A percentile compares a stretch with the other conserved stretches of the same genome.
Evolutionary conservation across 2,888 invertebrate genomes (phyloP).

Genomic region (Agonopterix arenella): DNA sequence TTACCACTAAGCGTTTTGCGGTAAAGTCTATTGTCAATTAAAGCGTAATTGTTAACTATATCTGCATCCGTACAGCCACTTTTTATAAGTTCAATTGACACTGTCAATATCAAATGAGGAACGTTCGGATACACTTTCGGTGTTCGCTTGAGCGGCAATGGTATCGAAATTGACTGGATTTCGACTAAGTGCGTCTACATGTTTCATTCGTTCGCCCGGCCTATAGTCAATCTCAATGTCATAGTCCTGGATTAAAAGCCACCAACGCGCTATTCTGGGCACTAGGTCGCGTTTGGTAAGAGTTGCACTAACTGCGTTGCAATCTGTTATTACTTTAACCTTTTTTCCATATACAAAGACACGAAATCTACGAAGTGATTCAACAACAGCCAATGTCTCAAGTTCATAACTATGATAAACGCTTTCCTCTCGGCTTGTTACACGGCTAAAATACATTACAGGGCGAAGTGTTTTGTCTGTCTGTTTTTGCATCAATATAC

Average conservation of each 20-base stretch:
- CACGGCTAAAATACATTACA: conserved; percentile 16
- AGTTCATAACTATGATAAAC: conserved; percentile 20
- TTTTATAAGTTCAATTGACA: too few species aligned
- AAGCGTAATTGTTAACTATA: too few species aligned
- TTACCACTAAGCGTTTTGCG: too few species aligned
- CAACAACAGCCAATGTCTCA: conserved; percentile 21
- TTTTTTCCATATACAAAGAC: neutral
- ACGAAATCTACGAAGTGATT: neutral
- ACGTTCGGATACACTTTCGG: too few species aligned
- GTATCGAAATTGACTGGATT: neutral
- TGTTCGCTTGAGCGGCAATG: too few species aligned
- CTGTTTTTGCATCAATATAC: neutral
- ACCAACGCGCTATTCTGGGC: neutral
- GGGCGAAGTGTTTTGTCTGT: neutral
- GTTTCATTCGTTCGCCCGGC: neutral
- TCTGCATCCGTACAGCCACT: too few species aligned
- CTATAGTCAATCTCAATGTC: neutral
- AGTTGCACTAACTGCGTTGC: neutral
- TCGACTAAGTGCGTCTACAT: neutral
- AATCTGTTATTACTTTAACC: neutral
- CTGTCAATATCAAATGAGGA: too few species aligned
- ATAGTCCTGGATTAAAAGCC: neutral
- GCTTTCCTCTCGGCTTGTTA: conserved; percentile 12
- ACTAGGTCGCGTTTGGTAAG: neutral
- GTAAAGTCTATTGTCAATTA: too few species aligned